Percentiles rank a stretch among this genome's conserved stretches.
These are phyloP conservation scores for Pemphigus obesinymphae DNA, from an alignment of 1,140 invertebrate genomes.

Conservation along the genomic window DNA sequence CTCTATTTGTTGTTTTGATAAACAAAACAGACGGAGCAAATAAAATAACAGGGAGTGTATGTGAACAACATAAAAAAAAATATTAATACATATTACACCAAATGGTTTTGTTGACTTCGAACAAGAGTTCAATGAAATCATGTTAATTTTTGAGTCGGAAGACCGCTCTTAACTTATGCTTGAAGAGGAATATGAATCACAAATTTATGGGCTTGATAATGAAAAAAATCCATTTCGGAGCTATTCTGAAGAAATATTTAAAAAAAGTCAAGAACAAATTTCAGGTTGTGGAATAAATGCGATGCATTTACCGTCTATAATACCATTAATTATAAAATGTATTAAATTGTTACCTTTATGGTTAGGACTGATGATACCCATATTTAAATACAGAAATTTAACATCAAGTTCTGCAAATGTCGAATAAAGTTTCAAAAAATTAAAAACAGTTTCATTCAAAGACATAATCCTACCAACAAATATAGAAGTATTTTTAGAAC, in stretches of 20 bases:
- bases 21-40: background rate
- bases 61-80: constrained; percentile 6
- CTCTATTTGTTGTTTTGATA: background rate
- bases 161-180: background rate
- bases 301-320: background rate
- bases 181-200: background rate
- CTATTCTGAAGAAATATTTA: background rate
- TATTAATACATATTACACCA: background rate
- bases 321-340: background rate
- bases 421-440: background rate
- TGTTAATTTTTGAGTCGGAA: background rate
- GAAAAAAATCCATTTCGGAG: background rate
- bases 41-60: background rate
- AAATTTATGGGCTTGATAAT: background rate
- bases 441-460: background rate
- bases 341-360: background rate
- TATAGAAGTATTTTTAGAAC: background rate
- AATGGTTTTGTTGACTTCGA: background rate
- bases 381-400: background rate
- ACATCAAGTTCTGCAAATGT: background rate
- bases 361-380: background rate
- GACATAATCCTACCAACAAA: background rate
- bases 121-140: background rate
- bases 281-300: background rate
- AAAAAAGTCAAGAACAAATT: background rate